These are phyloP conservation scores for Furcula furcula DNA, from an alignment of 2,888 invertebrate species.

Conservation along the genomic window DNA sequence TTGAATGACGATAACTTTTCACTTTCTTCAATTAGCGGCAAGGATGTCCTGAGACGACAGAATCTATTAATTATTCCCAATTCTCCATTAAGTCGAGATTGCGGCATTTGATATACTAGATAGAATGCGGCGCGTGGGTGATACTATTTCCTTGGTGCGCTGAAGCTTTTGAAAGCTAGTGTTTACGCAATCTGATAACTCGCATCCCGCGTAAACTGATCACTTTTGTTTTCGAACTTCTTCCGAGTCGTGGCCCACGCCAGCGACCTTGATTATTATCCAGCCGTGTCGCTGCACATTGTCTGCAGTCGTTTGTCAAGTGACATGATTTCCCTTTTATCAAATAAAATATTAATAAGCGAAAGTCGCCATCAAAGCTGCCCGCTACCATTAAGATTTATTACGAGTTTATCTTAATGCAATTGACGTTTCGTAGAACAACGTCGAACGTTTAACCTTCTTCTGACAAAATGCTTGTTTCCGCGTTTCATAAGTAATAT, in stretches of 20 bases:
- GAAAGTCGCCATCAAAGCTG: conserved; percentile 50
- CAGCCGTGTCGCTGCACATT: conserved; percentile 53
- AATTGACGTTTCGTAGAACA: conserved; percentile 27
- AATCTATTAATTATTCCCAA: conserved; percentile 28
- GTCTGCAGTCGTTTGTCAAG: conserved; percentile 56
- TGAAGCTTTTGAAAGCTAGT: conserved; percentile 13
- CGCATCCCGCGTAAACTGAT: conserved; percentile 54
- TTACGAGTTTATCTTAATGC: conserved; percentile 30
- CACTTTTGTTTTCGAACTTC: conserved; percentile 72
- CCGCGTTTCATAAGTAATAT: conserved; percentile 41
- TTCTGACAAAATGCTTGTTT: conserved; percentile 43
- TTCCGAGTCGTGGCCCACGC: conserved; percentile 40
- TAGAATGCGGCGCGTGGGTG: conserved; percentile 30
- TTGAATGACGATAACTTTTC: conserved; percentile 28
- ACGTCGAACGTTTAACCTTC: conserved; percentile 46
- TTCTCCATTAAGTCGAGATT: conserved; percentile 16
- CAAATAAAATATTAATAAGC: conserved; percentile 60
- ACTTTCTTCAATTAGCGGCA: conserved; percentile 33
- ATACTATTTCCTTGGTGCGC: conserved; percentile 17
- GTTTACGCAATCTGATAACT: conserved; percentile 44
- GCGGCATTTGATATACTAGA: conserved; percentile 18
- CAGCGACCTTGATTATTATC: conserved; percentile 59
- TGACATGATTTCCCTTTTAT: conserved; percentile 68
- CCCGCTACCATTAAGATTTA: conserved; percentile 37
- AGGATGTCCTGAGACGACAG: conserved; percentile 21